Evolutionary conservation across 2,797 vertebrate species (phyloP), one percentile per base, ranked within the genome.

Genomic region (Thunnus albacares): DNA sequence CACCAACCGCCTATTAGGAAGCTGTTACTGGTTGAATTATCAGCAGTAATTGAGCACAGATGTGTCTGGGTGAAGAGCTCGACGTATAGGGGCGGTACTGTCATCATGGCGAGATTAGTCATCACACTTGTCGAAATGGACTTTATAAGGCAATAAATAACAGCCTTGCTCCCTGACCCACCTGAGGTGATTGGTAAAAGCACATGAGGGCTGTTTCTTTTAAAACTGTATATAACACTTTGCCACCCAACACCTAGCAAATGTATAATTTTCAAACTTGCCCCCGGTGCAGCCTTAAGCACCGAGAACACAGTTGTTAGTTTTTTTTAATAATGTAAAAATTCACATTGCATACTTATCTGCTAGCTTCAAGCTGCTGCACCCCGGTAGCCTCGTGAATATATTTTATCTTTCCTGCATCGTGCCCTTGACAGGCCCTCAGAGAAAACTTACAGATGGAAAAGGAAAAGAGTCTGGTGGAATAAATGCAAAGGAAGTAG

Each of bases 1-100:
- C 52, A 35, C 60, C 58, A 76, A 59, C 83, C 72, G 71, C 66
- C 60, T 71, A 83, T 89, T 87, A 90, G 80, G 56, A 76, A 10
- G 47, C 80, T 57, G 77, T 72, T 87, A 75, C 74, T 79, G 72
- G 57, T 43, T 75, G 74, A 90, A 87, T 88, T 87, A 81, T 87
- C 79, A 80, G 60, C 58, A 28, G 75, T 89, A 89, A 93, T 87
- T 90, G 83, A 83, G 67, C 68, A 67, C 89, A 90, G 75, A 87
- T 85, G 87, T 87, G 81, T 82, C 60, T 75, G 65, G 33, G 65
- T 75, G 66, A 79, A 66, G 57, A 77, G 83, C 83, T 63, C 1
- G 11, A 75, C 68, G 82, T 86, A 69, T 69, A 12, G 62, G 59
- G 75, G 56, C 20, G n/a, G 47, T 56, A 58, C 58, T 67, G 80